Percentiles rank a stretch among this genome's conserved stretches.
Conservation (phyloP, 2,113 vertebrate species). For the Microtus oregoni region DNA sequence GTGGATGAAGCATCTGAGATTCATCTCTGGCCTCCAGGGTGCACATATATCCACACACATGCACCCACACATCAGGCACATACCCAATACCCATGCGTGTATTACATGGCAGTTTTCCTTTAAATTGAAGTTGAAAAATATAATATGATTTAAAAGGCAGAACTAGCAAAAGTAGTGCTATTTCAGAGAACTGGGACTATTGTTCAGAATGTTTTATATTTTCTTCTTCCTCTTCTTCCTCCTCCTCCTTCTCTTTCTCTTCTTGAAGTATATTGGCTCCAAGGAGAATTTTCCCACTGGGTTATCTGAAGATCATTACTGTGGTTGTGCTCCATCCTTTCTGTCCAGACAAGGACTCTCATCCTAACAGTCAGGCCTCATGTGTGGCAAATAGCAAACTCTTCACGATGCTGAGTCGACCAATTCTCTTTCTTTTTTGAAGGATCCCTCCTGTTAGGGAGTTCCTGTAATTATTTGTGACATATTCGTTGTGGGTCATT, state of each 20-base stretch:
- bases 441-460: background rate
- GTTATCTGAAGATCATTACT: background rate
- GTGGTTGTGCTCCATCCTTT: background rate
- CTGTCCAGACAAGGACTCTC: background rate
- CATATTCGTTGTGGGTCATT: background rate
- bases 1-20: background rate
- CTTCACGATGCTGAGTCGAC: background rate
- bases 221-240: background rate
- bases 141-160: background rate
- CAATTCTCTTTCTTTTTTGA: background rate
- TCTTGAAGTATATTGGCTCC: background rate
- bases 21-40: background rate
- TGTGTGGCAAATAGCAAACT: background rate
- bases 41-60: background rate
- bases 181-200: background rate
- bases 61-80: background rate
- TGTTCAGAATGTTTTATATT: background rate
- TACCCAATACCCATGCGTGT: background rate
- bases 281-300: background rate
- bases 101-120: background rate
- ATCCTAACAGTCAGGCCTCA: background rate
- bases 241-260: too few species aligned
- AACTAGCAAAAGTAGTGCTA: background rate
- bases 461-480: background rate
- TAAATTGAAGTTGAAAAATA: background rate